Evolutionary conservation across 2,113 vertebrate genomes (phyloP).

Genomic region (Pluvianellus socialis): DNA sequence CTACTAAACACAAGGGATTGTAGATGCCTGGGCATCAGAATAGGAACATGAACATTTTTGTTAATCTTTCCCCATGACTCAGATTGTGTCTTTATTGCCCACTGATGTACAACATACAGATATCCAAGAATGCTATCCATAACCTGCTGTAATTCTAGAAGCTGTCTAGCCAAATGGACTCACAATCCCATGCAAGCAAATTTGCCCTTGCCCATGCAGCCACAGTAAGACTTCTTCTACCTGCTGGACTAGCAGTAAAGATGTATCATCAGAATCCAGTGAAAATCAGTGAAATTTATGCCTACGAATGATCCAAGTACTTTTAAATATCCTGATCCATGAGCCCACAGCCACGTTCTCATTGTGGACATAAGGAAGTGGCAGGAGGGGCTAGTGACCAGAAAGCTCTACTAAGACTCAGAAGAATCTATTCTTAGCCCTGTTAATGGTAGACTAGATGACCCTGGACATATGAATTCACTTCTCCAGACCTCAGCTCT

Average conservation of each 20-base stretch:
- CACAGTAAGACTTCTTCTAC: not conserved
- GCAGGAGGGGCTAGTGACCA: not conserved
- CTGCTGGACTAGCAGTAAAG: not conserved
- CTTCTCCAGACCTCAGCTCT: not conserved
- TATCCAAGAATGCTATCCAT: not conserved
- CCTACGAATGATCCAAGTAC: not conserved
- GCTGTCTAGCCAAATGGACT: not conserved
- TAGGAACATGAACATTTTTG: not conserved
- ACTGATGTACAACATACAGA: not conserved
- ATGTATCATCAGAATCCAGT: not conserved
- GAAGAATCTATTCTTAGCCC: not conserved
- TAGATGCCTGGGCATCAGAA: not conserved
- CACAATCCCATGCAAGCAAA: not conserved
- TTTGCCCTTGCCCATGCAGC: not conserved
- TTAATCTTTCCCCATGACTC: not conserved
- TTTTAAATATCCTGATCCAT: not conserved
- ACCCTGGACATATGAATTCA: not conserved
- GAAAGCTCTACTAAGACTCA: not conserved
- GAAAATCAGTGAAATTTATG: not conserved
- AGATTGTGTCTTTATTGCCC: not conserved
- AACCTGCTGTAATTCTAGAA: not conserved
- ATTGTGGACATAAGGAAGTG: not conserved
- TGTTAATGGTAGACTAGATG: not conserved
- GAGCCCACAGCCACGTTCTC: not conserved
- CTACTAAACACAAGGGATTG: not conserved